Conservation (phyloP, 2,113 vertebrate genomes). For the Okapia johnstoni region DNA sequence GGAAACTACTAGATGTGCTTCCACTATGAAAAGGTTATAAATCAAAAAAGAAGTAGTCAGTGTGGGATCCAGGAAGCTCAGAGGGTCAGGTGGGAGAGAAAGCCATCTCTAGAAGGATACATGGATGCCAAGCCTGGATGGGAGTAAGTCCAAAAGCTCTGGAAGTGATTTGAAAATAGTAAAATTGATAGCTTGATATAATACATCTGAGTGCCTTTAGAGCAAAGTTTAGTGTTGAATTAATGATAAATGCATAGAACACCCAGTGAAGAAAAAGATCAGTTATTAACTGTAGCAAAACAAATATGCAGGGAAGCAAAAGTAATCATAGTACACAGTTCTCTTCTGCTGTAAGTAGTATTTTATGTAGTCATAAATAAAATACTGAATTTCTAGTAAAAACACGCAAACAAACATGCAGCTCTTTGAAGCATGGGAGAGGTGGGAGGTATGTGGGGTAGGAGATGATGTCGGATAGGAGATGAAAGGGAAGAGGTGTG, state of each 20-base stretch:
- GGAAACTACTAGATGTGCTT: not conserved
- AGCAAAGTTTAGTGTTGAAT: not conserved
- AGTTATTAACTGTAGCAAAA: not conserved
- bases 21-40: not conserved
- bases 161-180: not conserved
- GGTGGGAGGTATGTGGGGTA: not conserved
- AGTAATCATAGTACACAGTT: not conserved
- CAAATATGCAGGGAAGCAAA: not conserved
- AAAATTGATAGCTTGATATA: not conserved
- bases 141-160: not conserved
- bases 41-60: not conserved
- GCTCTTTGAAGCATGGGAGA: not conserved
- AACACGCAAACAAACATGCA: not conserved
- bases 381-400: not conserved
- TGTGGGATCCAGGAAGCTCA: not conserved
- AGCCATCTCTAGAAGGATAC: not conserved
- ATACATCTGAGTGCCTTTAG: not conserved
- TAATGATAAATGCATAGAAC: not conserved
- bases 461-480: not conserved
- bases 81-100: not conserved
- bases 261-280: not conserved
- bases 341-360: not conserved
- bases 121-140: not conserved
- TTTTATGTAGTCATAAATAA: not conserved
- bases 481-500: not conserved